phyloP scores from a whole-genome alignment of 1,140 invertebrate genomes.

The Grapholita molesta region DNA sequence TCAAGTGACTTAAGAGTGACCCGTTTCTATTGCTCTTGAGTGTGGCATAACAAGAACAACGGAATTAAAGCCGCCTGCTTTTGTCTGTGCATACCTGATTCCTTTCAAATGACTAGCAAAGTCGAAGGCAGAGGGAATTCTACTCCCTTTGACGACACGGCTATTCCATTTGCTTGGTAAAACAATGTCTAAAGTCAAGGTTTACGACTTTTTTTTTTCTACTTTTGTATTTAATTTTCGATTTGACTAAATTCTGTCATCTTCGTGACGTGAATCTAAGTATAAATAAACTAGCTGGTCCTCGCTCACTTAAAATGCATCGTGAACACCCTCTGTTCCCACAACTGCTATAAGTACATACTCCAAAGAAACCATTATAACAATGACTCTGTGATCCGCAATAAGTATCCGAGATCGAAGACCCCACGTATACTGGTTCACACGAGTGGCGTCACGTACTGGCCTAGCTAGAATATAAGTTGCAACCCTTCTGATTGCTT shows the following conservation, averaged over 20 bases:
- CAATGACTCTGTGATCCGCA: neutral
- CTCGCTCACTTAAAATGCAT: neutral
- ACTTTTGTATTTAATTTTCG: neutral
- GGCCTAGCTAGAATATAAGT: neutral
- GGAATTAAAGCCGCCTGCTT: too few relatives aligned
- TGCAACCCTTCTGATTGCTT: neutral
- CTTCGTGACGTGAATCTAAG: too few relatives aligned
- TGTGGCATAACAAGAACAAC: too few relatives aligned
- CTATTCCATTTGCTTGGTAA: neutral
- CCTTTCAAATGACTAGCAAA: too few relatives aligned
- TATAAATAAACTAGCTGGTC: neutral
- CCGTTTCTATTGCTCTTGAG: too few relatives aligned
- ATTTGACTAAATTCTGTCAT: too few relatives aligned
- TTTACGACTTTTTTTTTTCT: neutral
- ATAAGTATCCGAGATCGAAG: neutral
- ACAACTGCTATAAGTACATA: neutral
- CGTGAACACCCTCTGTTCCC: neutral
- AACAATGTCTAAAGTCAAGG: neutral
- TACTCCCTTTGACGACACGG: neutral
- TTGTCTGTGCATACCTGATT: too few relatives aligned
- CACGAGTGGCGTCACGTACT: neutral
- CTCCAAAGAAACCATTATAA: neutral
- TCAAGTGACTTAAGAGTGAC: too few relatives aligned
- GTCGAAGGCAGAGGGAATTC: neutral
- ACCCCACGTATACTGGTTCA: neutral